phyloP scores from a whole-genome alignment of 2,113 vertebrate species.

The Pionites leucogaster region DNA sequence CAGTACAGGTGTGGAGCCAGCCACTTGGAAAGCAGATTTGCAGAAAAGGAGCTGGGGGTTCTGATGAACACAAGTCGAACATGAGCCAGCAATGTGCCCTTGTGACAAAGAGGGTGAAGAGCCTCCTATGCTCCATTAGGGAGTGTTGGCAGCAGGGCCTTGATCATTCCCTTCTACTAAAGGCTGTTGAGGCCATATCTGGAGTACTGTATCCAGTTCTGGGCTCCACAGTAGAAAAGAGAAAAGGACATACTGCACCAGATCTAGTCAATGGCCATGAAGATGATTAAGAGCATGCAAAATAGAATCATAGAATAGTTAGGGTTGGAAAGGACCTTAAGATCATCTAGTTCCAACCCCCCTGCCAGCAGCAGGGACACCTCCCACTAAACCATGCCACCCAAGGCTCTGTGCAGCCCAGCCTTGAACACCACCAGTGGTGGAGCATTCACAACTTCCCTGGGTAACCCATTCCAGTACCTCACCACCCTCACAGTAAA shows the following conservation, averaged over 20 bases:
- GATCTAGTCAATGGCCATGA: neutral
- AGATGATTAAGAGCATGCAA: neutral
- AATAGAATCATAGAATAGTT: neutral
- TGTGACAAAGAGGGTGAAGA: neutral
- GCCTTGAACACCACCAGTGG: too few species aligned
- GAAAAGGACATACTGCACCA: neutral
- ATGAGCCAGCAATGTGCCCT: neutral
- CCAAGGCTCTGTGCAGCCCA: too few species aligned
- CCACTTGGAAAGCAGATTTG: neutral
- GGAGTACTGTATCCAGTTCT: neutral
- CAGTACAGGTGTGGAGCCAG: neutral
- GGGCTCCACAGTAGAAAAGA: neutral
- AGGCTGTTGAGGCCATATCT: accelerated
- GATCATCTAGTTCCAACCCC: too few species aligned
- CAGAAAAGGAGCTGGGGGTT: neutral
- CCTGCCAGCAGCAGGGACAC: too few species aligned
- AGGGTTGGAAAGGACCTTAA: too few species aligned
- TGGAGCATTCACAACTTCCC: too few species aligned
- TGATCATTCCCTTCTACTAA: neutral
- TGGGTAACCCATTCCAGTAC: too few species aligned
- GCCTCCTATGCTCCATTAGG: neutral
- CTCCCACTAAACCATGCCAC: too few species aligned
- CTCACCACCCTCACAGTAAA: too few species aligned
- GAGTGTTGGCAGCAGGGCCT: neutral
- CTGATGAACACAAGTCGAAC: neutral